phyloP scores from a whole-genome alignment of 2,888 invertebrate species.

The Andrena praecox region DNA sequence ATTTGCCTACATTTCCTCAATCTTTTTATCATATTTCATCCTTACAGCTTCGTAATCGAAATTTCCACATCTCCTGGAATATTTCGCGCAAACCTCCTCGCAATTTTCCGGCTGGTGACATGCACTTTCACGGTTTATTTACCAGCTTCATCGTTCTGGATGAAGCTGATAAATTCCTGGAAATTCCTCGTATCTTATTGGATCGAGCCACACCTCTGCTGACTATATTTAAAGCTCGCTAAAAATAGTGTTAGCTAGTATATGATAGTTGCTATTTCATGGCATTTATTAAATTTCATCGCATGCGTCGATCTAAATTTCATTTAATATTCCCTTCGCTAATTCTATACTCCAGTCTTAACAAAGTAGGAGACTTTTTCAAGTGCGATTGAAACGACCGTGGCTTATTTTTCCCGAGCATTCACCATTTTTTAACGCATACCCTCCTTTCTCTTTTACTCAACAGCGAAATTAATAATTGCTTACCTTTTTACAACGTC shows the following conservation, averaged over 20 bases:
- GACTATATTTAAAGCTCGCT: constrained; percentile 4
- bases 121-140: constrained; percentile 50
- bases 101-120: constrained; percentile 23
- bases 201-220: constrained; percentile 24
- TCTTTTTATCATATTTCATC: neutral
- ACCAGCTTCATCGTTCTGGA: neutral
- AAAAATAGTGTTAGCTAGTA: constrained; percentile 4
- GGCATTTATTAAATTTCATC: neutral
- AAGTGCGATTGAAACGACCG: neutral
- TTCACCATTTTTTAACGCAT: neutral
- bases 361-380: neutral
- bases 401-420: neutral
- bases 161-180: constrained; percentile 18
- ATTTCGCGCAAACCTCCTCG: constrained; percentile 9
- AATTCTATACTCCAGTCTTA: too few relatives aligned
- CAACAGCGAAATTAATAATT: neutral
- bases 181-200: constrained; percentile 9
- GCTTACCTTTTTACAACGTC: neutral
- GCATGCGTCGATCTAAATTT: neutral
- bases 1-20: neutral
- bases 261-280: constrained; percentile 10
- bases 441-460: neutral
- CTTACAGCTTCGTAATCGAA: neutral
- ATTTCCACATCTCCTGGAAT: neutral
- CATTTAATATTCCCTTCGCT: too few relatives aligned